phyloP scores from a whole-genome alignment of 2,113 vertebrate genomes.

The Oncorhynchus gorbuscha region DNA sequence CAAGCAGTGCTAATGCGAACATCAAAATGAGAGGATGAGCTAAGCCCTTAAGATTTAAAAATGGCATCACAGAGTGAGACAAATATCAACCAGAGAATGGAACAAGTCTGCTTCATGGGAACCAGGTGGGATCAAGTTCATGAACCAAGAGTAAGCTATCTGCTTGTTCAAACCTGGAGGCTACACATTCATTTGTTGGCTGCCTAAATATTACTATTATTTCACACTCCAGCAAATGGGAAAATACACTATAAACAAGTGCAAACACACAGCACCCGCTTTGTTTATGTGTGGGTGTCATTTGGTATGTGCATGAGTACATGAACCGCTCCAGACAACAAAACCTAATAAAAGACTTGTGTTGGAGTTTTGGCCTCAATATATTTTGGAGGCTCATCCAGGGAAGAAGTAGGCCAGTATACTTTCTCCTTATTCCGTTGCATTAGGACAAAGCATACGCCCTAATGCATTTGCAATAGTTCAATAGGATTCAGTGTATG shows the following conservation, averaged over 20 bases:
- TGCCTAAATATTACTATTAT: neutral
- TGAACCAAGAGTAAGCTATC: neutral
- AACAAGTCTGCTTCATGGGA: no score
- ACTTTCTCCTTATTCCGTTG: neutral
- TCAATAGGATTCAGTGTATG: no score
- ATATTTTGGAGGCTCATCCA: neutral
- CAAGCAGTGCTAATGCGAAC: no score
- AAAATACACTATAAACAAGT: neutral
- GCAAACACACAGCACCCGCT: neutral
- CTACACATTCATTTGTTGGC: neutral
- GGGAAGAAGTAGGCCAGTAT: neutral
- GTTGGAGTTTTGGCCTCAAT: neutral
- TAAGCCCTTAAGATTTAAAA: no score
- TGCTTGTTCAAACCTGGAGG: neutral
- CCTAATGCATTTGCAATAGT: neutral
- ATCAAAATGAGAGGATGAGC: no score
- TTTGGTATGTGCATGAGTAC: neutral
- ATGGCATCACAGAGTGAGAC: no score
- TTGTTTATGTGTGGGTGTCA: neutral
- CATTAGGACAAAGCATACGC: neutral
- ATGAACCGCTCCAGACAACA: neutral
- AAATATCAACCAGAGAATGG: no score
- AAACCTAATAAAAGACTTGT: neutral
- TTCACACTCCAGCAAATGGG: neutral
- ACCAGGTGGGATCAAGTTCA: neutral